Evolutionary conservation across 2,888 invertebrate genomes (phyloP).

Genomic region (Hydraecia micacea): DNA sequence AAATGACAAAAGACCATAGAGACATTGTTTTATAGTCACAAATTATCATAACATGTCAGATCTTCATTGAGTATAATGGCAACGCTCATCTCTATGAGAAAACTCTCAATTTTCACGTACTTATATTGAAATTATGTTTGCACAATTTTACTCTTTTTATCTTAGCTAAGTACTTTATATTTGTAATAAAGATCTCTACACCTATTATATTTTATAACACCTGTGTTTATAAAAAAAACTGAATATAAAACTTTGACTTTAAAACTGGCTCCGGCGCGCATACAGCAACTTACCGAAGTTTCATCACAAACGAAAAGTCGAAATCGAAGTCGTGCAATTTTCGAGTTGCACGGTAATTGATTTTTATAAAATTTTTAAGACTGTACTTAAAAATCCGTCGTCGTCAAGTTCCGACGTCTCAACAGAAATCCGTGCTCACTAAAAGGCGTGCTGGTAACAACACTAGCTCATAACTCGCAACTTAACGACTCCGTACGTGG

Average conservation of each 20-base stretch:
- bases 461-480: slow-evolving; percentile 63
- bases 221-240: neutral
- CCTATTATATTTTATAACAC: neutral
- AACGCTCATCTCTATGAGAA: neutral
- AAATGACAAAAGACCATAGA: neutral
- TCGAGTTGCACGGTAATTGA: neutral
- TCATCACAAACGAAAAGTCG: neutral
- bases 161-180: neutral
- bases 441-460: slow-evolving; percentile 31
- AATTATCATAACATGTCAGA: neutral
- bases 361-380: neutral
- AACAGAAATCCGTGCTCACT: slow-evolving; percentile 17
- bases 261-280: neutral
- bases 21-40: neutral
- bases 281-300: too few relatives aligned
- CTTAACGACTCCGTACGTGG: slow-evolving; percentile 65
- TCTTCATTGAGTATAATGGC: neutral
- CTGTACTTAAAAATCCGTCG: neutral
- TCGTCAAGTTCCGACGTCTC: slow-evolving; percentile 1
- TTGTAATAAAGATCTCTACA: neutral
- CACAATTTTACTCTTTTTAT: neutral
- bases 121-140: neutral
- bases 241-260: neutral
- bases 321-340: neutral
- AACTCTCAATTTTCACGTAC: neutral